Evolutionary conservation across 1,140 invertebrate species (phyloP), one percentile per base, ranked within the genome.

Genomic region (Trachymyrmex cornetzi): DNA sequence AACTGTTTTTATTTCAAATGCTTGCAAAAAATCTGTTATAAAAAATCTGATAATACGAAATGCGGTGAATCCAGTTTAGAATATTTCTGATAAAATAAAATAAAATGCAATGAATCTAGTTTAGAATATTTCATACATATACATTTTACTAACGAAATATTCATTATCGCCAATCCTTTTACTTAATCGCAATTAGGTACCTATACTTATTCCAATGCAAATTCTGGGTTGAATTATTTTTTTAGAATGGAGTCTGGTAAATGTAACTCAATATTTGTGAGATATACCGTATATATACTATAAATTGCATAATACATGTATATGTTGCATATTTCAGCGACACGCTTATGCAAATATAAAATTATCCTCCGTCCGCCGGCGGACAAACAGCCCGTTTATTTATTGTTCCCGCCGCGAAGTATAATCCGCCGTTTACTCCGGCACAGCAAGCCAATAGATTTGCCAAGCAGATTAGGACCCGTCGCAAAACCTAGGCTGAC

Each of bases 361-460:
- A 91, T 79, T 87, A 69, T 87, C 67, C 63, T 67, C 84, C 63
- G 69, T 24, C 53, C 50, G 24, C 11, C 5, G 84, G 66, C 84
- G 55, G 48, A 66, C 64, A 82, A 63, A 59, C 80, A 71, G 53
- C 14, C 71, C 14, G 74, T 87, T 89, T 87, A 90, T 90, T 90
- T 85, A 90, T 90, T 90, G 86, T 89, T 87, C 85, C 79, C 50
- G 57, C 12, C 53, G 77, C 79, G 38, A 75, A 75, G 80, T 63
- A 84, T 84, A 84, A 87, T 89, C 72, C 85, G 72, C 74, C 44
- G 80, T 84, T 89, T 90, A 77, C 85, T 61, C 50, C 59, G 24
- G 59, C 55, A 69, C 50, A 16, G 66, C 77, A 63, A 74, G 72
- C 72, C 88, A 71, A 94, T 92, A 94, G 93, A 94, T 94, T 93